Evolutionary conservation across 1,140 invertebrate genomes (phyloP), one percentile per base, ranked within the genome.

Genomic region (Holotrichia oblita): DNA sequence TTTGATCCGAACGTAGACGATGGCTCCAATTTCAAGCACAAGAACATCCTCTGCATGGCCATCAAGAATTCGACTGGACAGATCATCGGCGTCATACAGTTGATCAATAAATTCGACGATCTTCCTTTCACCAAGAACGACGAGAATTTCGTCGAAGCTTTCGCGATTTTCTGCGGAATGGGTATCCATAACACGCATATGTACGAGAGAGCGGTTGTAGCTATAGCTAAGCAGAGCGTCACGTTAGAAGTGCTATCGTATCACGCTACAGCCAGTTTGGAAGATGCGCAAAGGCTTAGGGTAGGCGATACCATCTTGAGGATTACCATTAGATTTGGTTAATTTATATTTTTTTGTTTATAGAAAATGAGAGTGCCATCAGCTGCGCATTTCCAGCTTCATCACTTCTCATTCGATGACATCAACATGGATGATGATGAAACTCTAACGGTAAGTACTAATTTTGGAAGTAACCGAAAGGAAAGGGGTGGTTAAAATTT

Each of bases 141-240:
- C 84, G 96, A 97, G 85, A 97, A 97, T 86, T 96, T 97, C 84
- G 95, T 97, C 69, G 95, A 98, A 88, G 97, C 97, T 0, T 99
- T 99, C 88, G 96, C 97, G 77, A 98, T 99, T 83, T 99, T 99
- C 88, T 98, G 96, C 88, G 97, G 97, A 24, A 97, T 99, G 95
- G 97, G 97, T 40, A 98, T 99, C 77, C 95, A 97, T 88, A 98
- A 99, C 87, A 98, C 97, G 59, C 94, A 97, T 85, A 98, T 98
- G 96, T 99, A 98, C 85, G 97, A 99, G 87, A 96, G 94, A 87
- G 95, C 95, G 44, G 93, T 97, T 83, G 94, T 94, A 79, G 95
- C 96, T 0, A 97, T 97, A 92, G 97, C 97, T 73, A 98, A 98
- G 87, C 97, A 98, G 87, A 95, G 94, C 83, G 96, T 99, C 22